Percentiles rank a stretch among this genome's conserved stretches.
Evolutionary conservation across 1,140 invertebrate genomes (phyloP).

Genomic region (Drosophila orena): DNA sequence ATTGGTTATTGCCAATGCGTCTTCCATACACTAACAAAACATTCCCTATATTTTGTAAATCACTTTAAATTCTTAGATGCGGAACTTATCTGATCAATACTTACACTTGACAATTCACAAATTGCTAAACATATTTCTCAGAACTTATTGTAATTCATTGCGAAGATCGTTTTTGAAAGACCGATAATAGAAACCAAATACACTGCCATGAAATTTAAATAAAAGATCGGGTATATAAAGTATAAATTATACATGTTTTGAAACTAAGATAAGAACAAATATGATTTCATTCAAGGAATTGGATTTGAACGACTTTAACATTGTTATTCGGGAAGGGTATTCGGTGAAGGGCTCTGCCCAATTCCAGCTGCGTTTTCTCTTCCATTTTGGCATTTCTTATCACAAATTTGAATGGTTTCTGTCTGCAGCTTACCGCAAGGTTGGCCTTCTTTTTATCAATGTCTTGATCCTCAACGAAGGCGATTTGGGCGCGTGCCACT

Average conservation of each 20-base stretch:
- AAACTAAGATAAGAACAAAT: no score
- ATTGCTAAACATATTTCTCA: no score
- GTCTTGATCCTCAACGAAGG: slow-evolving; percentile 68
- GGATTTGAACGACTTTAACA: no score
- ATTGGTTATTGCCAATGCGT: slow-evolving; percentile 20
- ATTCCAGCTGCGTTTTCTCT: not conserved
- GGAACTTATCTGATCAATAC: no score
- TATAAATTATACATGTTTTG: no score
- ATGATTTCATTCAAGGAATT: no score
- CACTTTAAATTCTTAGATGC: not conserved
- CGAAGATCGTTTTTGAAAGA: no score
- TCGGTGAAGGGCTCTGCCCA: not conserved
- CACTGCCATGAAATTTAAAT: no score
- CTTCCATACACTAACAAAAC: slow-evolving; percentile 4
- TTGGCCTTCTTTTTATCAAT: slow-evolving; percentile 78
- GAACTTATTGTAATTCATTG: no score
- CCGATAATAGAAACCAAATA: no score
- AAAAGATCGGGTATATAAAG: no score
- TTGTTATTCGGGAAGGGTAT: slow-evolving; percentile 2
- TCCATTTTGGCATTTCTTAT: slow-evolving; percentile 42
- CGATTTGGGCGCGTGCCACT: slow-evolving; percentile 53
- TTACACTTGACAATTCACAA: no score
- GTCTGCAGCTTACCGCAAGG: slow-evolving; percentile 54
- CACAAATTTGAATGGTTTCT: slow-evolving; percentile 15
- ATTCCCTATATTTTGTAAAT: not conserved